Percentiles rank a stretch among this genome's conserved stretches.
phyloP scores from a whole-genome alignment of 2,113 vertebrate species.

The Salvator merianae region DNA sequence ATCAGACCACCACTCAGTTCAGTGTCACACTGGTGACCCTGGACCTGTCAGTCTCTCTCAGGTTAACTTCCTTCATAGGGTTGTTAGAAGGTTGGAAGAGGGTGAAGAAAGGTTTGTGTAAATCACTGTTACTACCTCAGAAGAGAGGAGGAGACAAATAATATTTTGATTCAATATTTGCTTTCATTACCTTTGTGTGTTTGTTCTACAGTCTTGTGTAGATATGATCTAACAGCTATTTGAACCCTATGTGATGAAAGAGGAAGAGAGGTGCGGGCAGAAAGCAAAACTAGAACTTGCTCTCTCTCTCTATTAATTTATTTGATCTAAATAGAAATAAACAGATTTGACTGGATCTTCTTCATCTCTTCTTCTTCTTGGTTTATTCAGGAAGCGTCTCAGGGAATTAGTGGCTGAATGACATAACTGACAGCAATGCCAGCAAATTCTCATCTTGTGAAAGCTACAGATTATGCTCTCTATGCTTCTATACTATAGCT shows the following conservation, averaged over 20 bases:
- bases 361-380: constrained; percentile 4
- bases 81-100: neutral
- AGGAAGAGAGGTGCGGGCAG: neutral
- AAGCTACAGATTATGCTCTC: neutral
- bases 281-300: neutral
- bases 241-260: neutral
- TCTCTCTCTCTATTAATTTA: neutral
- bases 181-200: neutral
- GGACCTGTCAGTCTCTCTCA: too few relatives aligned
- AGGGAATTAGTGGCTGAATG: constrained; percentile 16
- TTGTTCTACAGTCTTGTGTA: neutral
- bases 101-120: too few relatives aligned
- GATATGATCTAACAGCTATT: neutral
- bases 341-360: neutral
- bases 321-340: neutral
- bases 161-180: neutral
- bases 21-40: neutral
- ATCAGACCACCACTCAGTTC: neutral
- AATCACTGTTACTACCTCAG: neutral
- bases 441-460: neutral
- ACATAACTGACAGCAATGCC: constrained; percentile 10
- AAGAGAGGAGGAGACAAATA: neutral
- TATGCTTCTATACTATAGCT: neutral
- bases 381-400: constrained; percentile 30
- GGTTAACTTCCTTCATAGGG: too few relatives aligned